These are phyloP conservation scores for Penaeus indicus DNA, from an alignment of 1,140 invertebrate genomes.

Conservation along the genomic window DNA sequence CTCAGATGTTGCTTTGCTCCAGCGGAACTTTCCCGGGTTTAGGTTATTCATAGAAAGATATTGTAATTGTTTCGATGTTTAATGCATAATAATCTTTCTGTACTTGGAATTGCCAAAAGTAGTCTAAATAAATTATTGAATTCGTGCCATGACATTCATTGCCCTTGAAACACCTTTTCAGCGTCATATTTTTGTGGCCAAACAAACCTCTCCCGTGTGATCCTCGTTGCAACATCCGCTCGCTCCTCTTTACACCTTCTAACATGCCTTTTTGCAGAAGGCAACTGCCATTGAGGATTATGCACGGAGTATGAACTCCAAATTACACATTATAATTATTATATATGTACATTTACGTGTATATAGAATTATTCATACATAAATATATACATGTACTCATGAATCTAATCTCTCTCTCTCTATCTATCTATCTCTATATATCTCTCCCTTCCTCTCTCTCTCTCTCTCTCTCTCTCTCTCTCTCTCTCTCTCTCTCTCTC, in stretches of 20 bases:
- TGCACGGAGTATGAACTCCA: background rate
- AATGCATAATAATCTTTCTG: slow-evolving; percentile 34
- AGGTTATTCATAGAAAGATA: slow-evolving; percentile 24
- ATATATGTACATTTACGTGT: too few relatives aligned
- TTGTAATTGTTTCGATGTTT: slow-evolving; percentile 35
- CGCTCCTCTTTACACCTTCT: slow-evolving; percentile 9
- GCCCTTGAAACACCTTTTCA: background rate
- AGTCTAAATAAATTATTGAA: slow-evolving; percentile 32
- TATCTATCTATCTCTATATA: too few relatives aligned
- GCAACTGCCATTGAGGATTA: slow-evolving; percentile 18
- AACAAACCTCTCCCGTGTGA: background rate
- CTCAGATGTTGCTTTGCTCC: too few relatives aligned
- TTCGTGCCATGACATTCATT: slow-evolving; percentile 22
- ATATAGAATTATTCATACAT: too few relatives aligned
- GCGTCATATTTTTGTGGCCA: background rate
- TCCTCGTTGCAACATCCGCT: background rate
- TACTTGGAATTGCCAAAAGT: slow-evolving; percentile 28
- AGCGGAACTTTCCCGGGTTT: background rate
- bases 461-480: slow-evolving; percentile 19
- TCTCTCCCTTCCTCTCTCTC: background rate
- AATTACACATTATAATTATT: background rate
- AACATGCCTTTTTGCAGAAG: background rate
- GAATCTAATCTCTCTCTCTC: too few relatives aligned
- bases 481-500: slow-evolving; percentile 23
- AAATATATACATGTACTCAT: too few relatives aligned